Base-by-base conservation (phyloP, 2,888 invertebrate genomes). In the Pachymerium ferrugineum region DNA sequence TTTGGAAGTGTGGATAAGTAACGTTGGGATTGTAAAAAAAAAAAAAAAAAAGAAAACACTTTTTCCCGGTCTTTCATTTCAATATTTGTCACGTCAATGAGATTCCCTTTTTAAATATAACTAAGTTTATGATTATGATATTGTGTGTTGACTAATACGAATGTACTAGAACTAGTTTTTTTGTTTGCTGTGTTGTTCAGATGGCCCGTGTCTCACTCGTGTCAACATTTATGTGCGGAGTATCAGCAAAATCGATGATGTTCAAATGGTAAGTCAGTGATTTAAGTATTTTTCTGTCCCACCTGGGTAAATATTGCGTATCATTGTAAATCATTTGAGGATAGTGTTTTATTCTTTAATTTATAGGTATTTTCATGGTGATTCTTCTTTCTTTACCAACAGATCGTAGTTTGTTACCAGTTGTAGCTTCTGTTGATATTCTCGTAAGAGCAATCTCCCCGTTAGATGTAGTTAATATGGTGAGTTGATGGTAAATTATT, bases 381-480 rank as follows among this genome's bases (percentile, higher is more conserved):
- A 25, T 25, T 42, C 29, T 35, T 31, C n/a, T n/a, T n/a, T n/a
- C n/a, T n/a, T n/a, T n/a, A n/a, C n/a, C n/a, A n/a, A n/a, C n/a
- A n/a, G n/a, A n/a, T n/a, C n/a, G n/a, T n/a, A n/a, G 54, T 54
- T 25, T 71, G 69, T 72, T 73, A 73, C 94, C 96, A 83, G 94
- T 96, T 85, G 89, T 94, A 87, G 96, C 97, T 86, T 91, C 90
- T 87, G 93, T 97, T 86, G 97, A 97, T 91, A 91, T 95, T 88
- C 94, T 94, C 90, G 93, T 97, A 86, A 88, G 97, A 88, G 94
- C 92, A 90, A 94, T 97, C 84, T 93, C 93, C 84, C 95, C 95
- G 84, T 97, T 97, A 88, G 96, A 95, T 90, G 97, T 97, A 89
- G 95, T 93, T 86, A 95, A 95, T 88, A 97, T 97, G 96, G 97